These are phyloP conservation scores for Atta colombica DNA, from an alignment of 1,140 invertebrate genomes.

Conservation along the genomic window DNA sequence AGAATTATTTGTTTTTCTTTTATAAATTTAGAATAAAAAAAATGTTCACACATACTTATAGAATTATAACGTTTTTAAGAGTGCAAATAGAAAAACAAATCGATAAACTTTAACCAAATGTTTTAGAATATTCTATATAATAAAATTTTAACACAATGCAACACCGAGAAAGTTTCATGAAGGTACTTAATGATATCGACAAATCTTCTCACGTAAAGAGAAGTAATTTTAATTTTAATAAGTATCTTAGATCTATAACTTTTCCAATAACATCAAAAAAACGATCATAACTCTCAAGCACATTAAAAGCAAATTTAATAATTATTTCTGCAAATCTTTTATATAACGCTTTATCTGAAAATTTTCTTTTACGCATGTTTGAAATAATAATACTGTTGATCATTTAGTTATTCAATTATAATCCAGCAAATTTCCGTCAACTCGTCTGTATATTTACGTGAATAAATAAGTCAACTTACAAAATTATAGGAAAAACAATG, in stretches of 20 bases:
- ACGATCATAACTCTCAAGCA: background rate
- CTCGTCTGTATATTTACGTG: background rate
- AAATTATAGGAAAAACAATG: background rate
- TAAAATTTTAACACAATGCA: background rate
- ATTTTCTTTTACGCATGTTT: background rate
- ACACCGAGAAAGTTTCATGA: conserved; percentile 2
- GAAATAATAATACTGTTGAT: background rate
- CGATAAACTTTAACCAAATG: background rate
- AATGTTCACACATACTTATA: conserved; percentile 4
- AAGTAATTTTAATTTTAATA: background rate
- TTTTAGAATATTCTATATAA: background rate
- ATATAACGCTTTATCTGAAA: background rate
- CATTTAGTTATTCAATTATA: background rate
- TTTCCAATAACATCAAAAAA: background rate
- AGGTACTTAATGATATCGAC: background rate
- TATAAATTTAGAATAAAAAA: background rate
- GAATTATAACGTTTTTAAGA: background rate
- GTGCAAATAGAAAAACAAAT: background rate
- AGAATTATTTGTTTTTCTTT: background rate
- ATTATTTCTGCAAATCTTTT: background rate
- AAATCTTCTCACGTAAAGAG: background rate
- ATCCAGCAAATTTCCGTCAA: background rate
- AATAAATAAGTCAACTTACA: background rate
- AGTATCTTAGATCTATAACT: background rate
- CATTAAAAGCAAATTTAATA: background rate